These are phyloP conservation scores for Suncus etruscus DNA, from an alignment of 2,113 vertebrate genomes.

Conservation along the genomic window DNA sequence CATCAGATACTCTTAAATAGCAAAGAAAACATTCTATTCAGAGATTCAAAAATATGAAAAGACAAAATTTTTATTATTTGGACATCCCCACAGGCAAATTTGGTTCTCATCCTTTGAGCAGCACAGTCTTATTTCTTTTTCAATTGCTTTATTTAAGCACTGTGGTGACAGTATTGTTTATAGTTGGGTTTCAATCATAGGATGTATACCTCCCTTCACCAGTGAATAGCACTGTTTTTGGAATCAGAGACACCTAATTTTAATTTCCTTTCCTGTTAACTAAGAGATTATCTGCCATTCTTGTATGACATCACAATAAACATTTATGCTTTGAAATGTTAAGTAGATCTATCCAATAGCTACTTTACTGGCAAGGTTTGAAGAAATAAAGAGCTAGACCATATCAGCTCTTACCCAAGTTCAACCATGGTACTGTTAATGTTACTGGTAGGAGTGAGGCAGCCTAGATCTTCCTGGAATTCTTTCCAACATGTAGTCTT, in stretches of 20 bases:
- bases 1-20: background rate
- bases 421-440: background rate
- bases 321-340: background rate
- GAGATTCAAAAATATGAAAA: background rate
- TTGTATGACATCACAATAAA: background rate
- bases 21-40: background rate
- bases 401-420: background rate
- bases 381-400: background rate
- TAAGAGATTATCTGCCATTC: background rate
- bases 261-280: background rate
- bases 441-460: accelerated
- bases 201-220: too few relatives aligned
- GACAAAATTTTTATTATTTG: too few relatives aligned
- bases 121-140: too few relatives aligned
- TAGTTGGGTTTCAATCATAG: too few relatives aligned
- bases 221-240: background rate
- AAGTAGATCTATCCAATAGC: background rate
- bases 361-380: background rate
- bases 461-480: background rate
- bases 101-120: background rate
- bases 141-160: too few relatives aligned
- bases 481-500: accelerated
- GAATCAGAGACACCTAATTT: background rate
- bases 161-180: too few relatives aligned
- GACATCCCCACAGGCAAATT: too few relatives aligned